Evolutionary conservation across 2,888 invertebrate genomes (phyloP), one percentile per base, ranked within the genome.

Genomic region (Cosmorhoe ocellata): DNA sequence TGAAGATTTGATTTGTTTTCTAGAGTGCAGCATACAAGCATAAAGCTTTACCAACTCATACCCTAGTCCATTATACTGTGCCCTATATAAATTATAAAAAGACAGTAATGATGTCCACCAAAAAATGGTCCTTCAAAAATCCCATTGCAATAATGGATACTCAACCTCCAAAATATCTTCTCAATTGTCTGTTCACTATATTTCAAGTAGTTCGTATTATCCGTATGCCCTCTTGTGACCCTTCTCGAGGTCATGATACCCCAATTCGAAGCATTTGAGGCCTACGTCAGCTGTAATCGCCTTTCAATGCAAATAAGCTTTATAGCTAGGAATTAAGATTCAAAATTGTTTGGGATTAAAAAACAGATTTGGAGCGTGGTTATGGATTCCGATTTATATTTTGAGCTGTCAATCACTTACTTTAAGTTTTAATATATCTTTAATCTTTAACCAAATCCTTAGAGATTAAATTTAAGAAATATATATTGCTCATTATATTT

Each of bases 231-330:
- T 48, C 48, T 52, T 43, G 28, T 31, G 44, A 45, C 44, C 53
- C 53, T 48, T 30, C 28, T 44, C 44, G 53, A 48, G 48, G 44
- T 53, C 48, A 52, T 39, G 27, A 49, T 47, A 51, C 52, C 42
- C 46, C 32, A 37, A 36, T 41, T 44, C 57, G 37, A 18, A 32
- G 28, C 34, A 27, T 43, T 30, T 12, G 9, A 42, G 8, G 33
- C 13, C 28, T 24, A n/a, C 9, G n/a, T 32, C 44, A 34, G 28
- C 27, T 33, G 24, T 26, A 11, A 40, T 12, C 7, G 9, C 11
- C 6, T 6, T 36, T 10, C 24, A 41, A 18, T 14, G 34, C 4
- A 34, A 31, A 30, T 14, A 18, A 18, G 26, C 44, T 45, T 40
- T 45, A 44, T 36, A 6, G 1, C 22, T 22, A 5, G 34, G 26